phyloP scores from a whole-genome alignment of 2,113 vertebrate genomes.

The Oxyura jamaicensis region DNA sequence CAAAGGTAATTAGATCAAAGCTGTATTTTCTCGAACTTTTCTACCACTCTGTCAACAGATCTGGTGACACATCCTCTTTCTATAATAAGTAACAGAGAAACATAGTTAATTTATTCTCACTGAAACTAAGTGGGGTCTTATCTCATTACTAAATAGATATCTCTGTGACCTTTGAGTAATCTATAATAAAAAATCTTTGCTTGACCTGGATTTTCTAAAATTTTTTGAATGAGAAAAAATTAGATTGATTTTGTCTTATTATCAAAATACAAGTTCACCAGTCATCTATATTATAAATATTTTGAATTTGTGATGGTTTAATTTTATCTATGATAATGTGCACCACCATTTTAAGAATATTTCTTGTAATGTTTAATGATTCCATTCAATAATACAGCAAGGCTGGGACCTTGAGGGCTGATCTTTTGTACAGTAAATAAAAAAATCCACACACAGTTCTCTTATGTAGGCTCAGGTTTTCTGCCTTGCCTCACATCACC shows the following conservation, averaged over 20 bases:
- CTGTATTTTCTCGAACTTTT: not conserved
- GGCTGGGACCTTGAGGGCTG: not conserved
- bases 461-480: not conserved
- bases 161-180: not conserved
- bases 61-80: not conserved
- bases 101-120: not conserved
- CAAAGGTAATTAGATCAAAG: not conserved
- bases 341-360: not conserved
- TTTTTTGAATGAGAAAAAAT: not conserved
- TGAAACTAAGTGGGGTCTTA: not conserved
- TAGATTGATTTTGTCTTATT: not conserved
- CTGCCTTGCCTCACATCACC: accelerated
- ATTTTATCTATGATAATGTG: not conserved
- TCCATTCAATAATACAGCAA: not conserved
- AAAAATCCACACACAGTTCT: not conserved
- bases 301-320: not conserved
- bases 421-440: not conserved
- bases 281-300: not conserved
- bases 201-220: not conserved
- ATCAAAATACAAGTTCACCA: not conserved
- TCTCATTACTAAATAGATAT: not conserved
- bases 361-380: not conserved
- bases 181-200: not conserved
- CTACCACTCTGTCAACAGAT: not conserved
- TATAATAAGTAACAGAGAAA: not conserved